Evolutionary conservation across 2,888 invertebrate genomes (phyloP).

Genomic region (Trichogramma evanescens): DNA sequence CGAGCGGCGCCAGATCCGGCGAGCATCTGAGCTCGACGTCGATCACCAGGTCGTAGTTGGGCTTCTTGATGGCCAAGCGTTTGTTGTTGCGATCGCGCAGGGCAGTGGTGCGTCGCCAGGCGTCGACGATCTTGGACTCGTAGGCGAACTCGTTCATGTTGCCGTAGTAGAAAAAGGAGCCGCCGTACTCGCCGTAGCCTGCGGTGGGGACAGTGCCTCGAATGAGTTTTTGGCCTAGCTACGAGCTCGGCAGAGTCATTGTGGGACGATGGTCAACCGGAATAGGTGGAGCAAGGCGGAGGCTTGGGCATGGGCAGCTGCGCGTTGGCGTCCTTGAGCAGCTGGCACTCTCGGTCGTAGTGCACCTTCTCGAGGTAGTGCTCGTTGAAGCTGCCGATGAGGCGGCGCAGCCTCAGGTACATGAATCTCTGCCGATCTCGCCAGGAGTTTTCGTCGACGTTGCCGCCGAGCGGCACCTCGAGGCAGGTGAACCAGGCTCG

Average conservation of each 20-base stretch:
- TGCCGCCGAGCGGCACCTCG: conserved; percentile 26
- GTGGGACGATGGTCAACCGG: conserved; percentile 23
- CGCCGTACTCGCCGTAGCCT: conserved; percentile 41
- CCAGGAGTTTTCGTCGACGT: conserved; percentile 37
- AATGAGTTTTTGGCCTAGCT: too few species aligned
- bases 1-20: conserved; percentile 39
- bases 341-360: conserved; percentile 31
- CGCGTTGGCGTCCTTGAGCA: neutral
- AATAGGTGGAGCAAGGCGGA: conserved; percentile 38
- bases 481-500: conserved; percentile 43
- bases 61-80: neutral
- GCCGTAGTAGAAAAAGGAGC: conserved; percentile 41
- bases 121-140: conserved; percentile 29
- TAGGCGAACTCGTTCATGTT: conserved; percentile 43
- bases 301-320: conserved; percentile 23
- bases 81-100: conserved; percentile 3
- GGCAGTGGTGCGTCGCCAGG: conserved; percentile 17
- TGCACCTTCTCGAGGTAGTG: conserved; percentile 35
- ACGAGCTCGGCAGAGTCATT: too few species aligned
- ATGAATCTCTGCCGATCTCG: conserved; percentile 41
- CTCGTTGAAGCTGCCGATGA: conserved; percentile 40
- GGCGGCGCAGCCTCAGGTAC: conserved; percentile 40
- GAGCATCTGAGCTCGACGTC: conserved; percentile 39
- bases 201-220: neutral
- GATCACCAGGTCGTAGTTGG: conserved; percentile 34